Evolutionary conservation across 2,113 vertebrate genomes (phyloP), one percentile per base, ranked within the genome.

Genomic region (Rhabdornis inornatus): DNA sequence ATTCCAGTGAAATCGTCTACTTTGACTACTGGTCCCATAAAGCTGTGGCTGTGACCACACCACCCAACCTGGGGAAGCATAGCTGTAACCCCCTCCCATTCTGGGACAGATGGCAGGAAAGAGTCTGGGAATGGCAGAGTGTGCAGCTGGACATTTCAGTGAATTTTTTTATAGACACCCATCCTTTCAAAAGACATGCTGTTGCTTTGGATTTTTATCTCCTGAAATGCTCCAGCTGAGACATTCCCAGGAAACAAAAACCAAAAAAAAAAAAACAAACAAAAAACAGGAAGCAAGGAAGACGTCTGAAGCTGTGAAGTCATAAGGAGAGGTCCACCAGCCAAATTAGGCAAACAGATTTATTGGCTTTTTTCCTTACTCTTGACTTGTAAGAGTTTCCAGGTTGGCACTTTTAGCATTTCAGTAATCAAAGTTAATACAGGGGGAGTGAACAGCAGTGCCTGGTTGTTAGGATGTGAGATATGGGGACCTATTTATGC

Each of bases 11-110:
- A 64, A 55, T 50, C 15, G 84, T 9, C 15, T 50, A 5, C 24
- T 76, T 61, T 78, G 31, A 59, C 7, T 24, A 25, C 3, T 6
- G 28, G 13, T 37, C 19, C 55, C 77, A 16, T 14, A 72, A 68
- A 87, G 9, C 28, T 13, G 7, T 55, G 11, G 12, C n/a, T 76
- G 27, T 20, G 9, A 44, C 19, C 10, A 44, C 23, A n/a, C 7
- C 21, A 55, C 11, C 11, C 44, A 63, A 14, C 7, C 0, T 59
- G 42, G 9, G 37, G 39, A 61, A 83, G 20, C 12, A 31, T 11
- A 59, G 35, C 17, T 0, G 0, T 27, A 59, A 52, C 2, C 6
- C 21, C 6, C 2, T 75, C 7, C 23, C 2, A 9, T 3, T 53
- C 14, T 50, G 33, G 35, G 22, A n/a, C 25, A 65, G 2, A 5